Base-by-base conservation (phyloP, 2,888 invertebrate species). In the Blera fallax region DNA sequence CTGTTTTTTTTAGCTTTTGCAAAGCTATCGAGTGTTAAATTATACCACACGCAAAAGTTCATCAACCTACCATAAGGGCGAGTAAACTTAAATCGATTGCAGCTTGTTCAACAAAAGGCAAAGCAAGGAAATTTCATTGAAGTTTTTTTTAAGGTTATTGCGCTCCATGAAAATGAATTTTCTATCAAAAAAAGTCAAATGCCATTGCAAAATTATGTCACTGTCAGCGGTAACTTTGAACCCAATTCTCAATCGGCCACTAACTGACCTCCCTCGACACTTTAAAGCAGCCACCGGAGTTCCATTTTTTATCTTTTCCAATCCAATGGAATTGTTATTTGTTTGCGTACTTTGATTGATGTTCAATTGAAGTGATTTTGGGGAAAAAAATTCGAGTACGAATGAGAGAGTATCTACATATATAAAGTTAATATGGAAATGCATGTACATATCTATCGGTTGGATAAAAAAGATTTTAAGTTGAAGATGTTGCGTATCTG, bases 141-240 rank as follows among this genome's bases (percentile, higher is more conserved):
- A 62, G 21, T 43, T 4, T 40, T 10, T 3, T 62, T n/a, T n/a
- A n/a, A 16, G 14, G 16, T 52, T 29, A 52, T 52, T 24, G 11
- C 11, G 37, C 40, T n/a, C 40, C 14, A 16, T 43, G 43, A 16
- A 16, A 43, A 16, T 43, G 1, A 4, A n/a, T 40, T 40, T 5
- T 43, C 16, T 43, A 21, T 16, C 32, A 27, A 62, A 2, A 27
- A 27, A 16, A 48, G 29, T 6, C 45, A 50, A 37, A 45, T 24
- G 48, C 7, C 43, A 65, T 72, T 64, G 72, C 64, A 79, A 72
- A 79, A 72, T 62, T 37, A 40, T 70, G 48, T 79, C 72, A 72
- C 72, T 79, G 79, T 65, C 64, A 64, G 48, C 65, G 48, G 34
- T 56, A 65, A 40, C 79, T 64, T 69, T 77, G 69, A 72, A 54